Base-by-base conservation (phyloP, 2,888 invertebrate species). In the Eupithecia tripunctaria region DNA sequence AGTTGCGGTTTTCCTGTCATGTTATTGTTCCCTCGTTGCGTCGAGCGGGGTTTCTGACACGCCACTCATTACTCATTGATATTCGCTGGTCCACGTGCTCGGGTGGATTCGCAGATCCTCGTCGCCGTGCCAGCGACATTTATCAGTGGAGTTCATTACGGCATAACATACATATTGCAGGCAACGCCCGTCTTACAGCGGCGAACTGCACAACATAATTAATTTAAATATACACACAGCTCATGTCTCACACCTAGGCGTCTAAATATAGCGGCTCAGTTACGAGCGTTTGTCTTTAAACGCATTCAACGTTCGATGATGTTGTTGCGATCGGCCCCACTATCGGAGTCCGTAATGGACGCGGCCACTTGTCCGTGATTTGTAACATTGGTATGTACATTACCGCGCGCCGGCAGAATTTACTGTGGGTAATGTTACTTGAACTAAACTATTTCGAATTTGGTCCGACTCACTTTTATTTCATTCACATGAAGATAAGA, bases 141-240 rank as follows among this genome's bases (percentile, higher is more conserved):
- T 73, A 71, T 76, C 73, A 77, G 72, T 29, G 60, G 67, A 56
- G 66, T 76, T 74, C 74, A 68, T 76, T 74, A 74, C 71, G 38
- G 72, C 63, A 69, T 43, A 68, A 68, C 69, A 72, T 67, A 71
- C 69, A 72, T 67, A 71, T 72, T 68, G 60, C 68, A 71, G 76
- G 75, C 74, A 79, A 73, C 68, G 73, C 70, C 72, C 79, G 75
- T 70, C 71, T 72, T 72, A 69, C 70, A 75, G 63, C 32, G 68
- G 68, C 73, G 71, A 75, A 76, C 72, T 76, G 76, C 75, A 76
- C 74, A 76, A 72, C 78, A 80, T 79, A 78, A 84, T 82, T 82
- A 82, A 81, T 82, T 81, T 81, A 79, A 81, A 81, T 81, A 80
- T 81, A 83, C 79, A 70, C 78, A 73, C 78, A 72, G 76, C 78